Evolutionary conservation across 2,888 invertebrate species (phyloP), one percentile per base, ranked within the genome.

Genomic region (Scaptomyza flava): DNA sequence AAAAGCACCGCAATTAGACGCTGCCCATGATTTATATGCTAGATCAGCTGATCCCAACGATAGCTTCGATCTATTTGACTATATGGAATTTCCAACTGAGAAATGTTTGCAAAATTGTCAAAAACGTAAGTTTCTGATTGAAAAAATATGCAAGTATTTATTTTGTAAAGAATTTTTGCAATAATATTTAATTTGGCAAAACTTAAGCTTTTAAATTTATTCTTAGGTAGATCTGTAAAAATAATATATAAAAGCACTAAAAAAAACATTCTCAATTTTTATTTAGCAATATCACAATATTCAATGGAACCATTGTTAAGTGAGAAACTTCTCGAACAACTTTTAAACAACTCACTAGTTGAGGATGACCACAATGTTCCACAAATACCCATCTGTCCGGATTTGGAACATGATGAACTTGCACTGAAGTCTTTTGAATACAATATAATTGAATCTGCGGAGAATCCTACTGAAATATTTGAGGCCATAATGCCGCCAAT

Each of bases 31-130:
- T 42, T 31, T 70, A 0, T 64, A 69, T 38, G 51, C 54, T 3
- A 45, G 8, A n/a, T 48, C 56, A 1, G 46, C 63, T 0, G 70
- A 56, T 11, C 12, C 46, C 9, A 34, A 23, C 1, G 41, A 63
- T 7, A 42, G 48, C 0, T 41, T 57, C 3, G 73, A 77, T 58
- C 17, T 64, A 0, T 73, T 69, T 11, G 74, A 76, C 38, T 65
- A 11, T 1, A 76, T 74, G 78, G 69, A 76, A 14, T 76, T 74
- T 41, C 74, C 69, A 6, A 68, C 17, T 4, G 8, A 30, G 6
- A 68, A 51, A 5, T 76, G 75, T 30, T 33, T 61, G 8, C 12
- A 53, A 5, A 76, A 57, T 30, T 76, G 75, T 46, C 64, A 73
- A 6, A 54, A 59, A 53, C 30, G 75, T 75, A 9, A 65, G 78